phyloP scores from a whole-genome alignment of 2,888 invertebrate species.

The Acanthosepion esculentum region DNA sequence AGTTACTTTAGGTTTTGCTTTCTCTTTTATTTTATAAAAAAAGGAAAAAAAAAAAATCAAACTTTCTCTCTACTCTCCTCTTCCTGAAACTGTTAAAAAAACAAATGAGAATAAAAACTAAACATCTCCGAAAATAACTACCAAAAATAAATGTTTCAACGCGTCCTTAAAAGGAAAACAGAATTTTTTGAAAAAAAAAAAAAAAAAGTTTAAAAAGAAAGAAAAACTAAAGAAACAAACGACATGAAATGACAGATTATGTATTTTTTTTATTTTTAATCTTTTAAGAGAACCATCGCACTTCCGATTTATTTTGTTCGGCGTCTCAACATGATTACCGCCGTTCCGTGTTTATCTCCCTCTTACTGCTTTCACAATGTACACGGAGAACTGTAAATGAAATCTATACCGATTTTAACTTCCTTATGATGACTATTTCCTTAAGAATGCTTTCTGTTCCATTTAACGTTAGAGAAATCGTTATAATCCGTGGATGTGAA shows the following conservation, averaged over 20 bases:
- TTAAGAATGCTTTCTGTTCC: too few relatives aligned
- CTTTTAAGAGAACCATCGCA: not conserved
- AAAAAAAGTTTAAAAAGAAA: too few relatives aligned
- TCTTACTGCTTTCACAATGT: not conserved
- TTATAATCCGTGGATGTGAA: too few relatives aligned
- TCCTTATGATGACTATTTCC: too few relatives aligned
- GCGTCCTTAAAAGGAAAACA: not conserved
- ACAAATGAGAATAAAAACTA: not conserved
- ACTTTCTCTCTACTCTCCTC: not conserved
- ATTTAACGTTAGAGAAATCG: too few relatives aligned
- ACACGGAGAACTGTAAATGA: not conserved
- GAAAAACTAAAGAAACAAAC: not conserved
- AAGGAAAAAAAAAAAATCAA: not conserved
- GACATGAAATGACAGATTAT: not conserved
- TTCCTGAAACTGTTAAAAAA: not conserved
- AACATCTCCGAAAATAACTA: constrained; percentile 4
- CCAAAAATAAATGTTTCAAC: not conserved
- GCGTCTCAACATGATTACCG: not conserved
- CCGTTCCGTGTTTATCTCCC: not conserved
- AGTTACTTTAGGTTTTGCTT: not conserved
- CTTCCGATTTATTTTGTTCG: not conserved
- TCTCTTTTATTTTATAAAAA: not conserved
- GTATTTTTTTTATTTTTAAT: not conserved
- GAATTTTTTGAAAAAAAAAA: not conserved
- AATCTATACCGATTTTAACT: too few relatives aligned